Base-by-base conservation (phyloP, 2,888 invertebrate species). In the Chloroclystis v-ata region DNA sequence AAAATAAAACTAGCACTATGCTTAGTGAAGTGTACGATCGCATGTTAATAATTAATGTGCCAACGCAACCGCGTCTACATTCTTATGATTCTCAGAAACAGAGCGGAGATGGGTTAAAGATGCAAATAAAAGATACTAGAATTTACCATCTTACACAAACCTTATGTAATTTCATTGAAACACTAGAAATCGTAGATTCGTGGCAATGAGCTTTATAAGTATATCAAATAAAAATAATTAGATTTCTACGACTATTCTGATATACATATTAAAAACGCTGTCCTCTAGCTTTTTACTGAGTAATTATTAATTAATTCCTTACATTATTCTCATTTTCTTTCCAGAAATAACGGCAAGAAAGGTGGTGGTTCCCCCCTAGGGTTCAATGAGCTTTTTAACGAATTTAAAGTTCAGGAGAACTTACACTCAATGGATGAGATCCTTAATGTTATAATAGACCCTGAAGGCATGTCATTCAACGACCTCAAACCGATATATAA, bases 391-490 rank as follows among this genome's bases (percentile, higher is more conserved):
- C 89, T 95, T 63, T 95, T 95, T 77, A 94, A 94, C 76, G 95
- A 95, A 86, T 94, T 95, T 68, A 91, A 94, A 63, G 91, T 95
- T 66, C 95, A 96, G 81, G 96, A 96, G 83, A 95, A 95, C 66
- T 89, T 96, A 41, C 94, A 95, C 71, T 95, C 94, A 46, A 91
- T 96, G 82, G 96, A 96, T 71, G 95, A 95, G 66, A 95, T 95
- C 63, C 89, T 97, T 39, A 94, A 93, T 66, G 94, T 94, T 68
- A 96, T 97, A 71, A 95, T 97, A 63, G 95, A 96, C 78, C 93
- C 95, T 26, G 95, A 96, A 75, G 96, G 96, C 49, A 96, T 96
- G 96, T 95, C 95, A 44, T 96, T 96, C 78, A 96, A 96, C 82
- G 96, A 96, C 69, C 89, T 97, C 51, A 96, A 96, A 75, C 96